phyloP scores from a whole-genome alignment of 2,797 vertebrate genomes.

The Acrossocheilus fasciatus region DNA sequence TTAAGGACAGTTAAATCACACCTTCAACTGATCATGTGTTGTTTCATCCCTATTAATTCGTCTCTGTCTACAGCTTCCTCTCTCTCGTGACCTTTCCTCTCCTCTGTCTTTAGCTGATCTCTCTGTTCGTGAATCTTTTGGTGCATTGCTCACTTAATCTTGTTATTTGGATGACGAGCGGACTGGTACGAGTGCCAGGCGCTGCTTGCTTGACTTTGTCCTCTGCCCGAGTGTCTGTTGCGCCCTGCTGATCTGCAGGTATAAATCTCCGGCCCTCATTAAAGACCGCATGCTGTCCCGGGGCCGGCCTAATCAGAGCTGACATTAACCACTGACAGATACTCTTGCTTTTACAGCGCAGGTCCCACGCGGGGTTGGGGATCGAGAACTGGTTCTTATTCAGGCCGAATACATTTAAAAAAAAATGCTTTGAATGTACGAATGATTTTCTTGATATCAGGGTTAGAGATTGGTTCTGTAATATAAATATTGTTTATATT shows the following conservation, averaged over 20 bases:
- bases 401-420: background rate
- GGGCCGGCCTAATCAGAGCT: constrained; percentile 36
- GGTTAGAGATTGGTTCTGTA: background rate
- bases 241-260: constrained; percentile 28
- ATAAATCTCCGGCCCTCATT: constrained; percentile 36
- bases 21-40: background rate
- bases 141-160: constrained; percentile 27
- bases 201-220: constrained; percentile 39
- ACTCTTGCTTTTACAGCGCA: background rate
- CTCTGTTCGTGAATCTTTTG: background rate
- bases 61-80: background rate
- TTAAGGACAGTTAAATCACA: background rate
- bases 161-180: constrained; percentile 23
- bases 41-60: background rate
- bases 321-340: constrained; percentile 36
- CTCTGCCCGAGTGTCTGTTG: constrained; percentile 15
- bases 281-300: constrained; percentile 12
- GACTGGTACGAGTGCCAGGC: background rate
- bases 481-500: background rate
- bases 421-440: background rate
- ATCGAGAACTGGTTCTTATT: background rate
- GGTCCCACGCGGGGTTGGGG: background rate
- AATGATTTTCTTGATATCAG: background rate
- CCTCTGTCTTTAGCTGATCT: background rate
- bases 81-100: background rate